phyloP scores from a whole-genome alignment of 2,113 vertebrate species.

The Alces alces region DNA sequence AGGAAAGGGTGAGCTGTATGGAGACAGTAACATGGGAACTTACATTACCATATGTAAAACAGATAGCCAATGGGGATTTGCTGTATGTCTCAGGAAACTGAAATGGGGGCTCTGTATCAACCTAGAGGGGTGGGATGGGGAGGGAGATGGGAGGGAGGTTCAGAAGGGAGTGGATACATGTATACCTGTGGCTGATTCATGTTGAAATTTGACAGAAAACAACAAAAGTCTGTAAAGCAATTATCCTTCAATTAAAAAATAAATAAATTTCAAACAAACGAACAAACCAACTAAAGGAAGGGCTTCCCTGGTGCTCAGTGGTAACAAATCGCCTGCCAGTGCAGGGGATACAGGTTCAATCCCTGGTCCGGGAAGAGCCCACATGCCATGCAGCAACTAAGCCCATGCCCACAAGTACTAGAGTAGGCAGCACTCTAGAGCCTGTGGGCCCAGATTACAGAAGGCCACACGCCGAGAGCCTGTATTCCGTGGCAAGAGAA shows the following conservation, averaged over 20 bases:
- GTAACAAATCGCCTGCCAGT: neutral
- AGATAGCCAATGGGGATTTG: neutral
- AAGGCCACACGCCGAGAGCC: neutral
- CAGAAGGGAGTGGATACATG: neutral
- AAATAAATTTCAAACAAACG: neutral
- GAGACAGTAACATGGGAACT: neutral
- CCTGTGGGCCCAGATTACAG: neutral
- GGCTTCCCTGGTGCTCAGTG: neutral
- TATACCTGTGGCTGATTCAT: neutral
- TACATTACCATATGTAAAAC: neutral
- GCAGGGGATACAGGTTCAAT: neutral
- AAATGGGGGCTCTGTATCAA: neutral
- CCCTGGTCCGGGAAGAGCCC: neutral
- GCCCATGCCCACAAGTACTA: neutral
- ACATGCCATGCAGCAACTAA: neutral
- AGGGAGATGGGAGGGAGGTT: neutral
- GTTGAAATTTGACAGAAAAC: neutral
- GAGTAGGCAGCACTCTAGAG: neutral
- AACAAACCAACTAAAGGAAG: neutral
- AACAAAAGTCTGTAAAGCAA: neutral
- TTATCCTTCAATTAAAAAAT: neutral
- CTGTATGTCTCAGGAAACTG: neutral
- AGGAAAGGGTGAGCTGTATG: neutral
- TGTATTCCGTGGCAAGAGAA: fast-evolving
- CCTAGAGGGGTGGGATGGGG: neutral